These are phyloP conservation scores for Pangasianodon gigas DNA, from an alignment of 2,113 vertebrate species.

Conservation along the genomic window DNA sequence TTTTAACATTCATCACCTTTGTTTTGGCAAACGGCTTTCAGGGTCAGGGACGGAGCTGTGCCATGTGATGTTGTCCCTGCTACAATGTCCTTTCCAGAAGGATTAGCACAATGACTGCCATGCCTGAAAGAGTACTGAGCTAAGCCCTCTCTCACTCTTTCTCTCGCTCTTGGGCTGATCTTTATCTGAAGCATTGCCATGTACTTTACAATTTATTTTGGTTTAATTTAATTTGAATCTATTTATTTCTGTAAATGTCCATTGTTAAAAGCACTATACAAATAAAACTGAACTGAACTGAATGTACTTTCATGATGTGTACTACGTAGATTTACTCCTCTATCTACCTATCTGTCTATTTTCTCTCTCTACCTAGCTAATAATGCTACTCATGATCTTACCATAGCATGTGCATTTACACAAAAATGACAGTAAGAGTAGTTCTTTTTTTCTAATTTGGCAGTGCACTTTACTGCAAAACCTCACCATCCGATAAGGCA, in stretches of 20 bases:
- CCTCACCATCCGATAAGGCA: background rate
- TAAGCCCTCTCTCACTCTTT: conserved; percentile 27
- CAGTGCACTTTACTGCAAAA: background rate
- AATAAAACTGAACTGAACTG: too few relatives aligned
- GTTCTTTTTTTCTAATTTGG: background rate
- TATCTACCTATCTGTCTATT: background rate
- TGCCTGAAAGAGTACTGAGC: conserved; percentile 43
- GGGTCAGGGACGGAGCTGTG: conserved; percentile 53
- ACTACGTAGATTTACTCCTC: too few relatives aligned
- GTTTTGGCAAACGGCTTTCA: background rate
- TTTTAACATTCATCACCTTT: too few relatives aligned
- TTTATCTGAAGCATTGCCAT: too few relatives aligned
- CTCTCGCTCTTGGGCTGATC: conserved; percentile 36
- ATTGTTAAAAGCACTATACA: too few relatives aligned
- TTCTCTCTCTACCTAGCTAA: background rate
- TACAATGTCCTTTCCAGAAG: conserved; percentile 35
- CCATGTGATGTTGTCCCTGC: background rate
- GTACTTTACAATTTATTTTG: too few relatives aligned
- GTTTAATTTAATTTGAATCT: too few relatives aligned
- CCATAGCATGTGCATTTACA: background rate
- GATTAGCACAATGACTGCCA: conserved; percentile 47
- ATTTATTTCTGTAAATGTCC: too few relatives aligned
- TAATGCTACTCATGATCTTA: background rate
- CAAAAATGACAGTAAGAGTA: background rate
- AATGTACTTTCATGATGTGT: too few relatives aligned